Conservation (phyloP, 2,113 vertebrate genomes). For the Pomatostomus ruficeps region DNA sequence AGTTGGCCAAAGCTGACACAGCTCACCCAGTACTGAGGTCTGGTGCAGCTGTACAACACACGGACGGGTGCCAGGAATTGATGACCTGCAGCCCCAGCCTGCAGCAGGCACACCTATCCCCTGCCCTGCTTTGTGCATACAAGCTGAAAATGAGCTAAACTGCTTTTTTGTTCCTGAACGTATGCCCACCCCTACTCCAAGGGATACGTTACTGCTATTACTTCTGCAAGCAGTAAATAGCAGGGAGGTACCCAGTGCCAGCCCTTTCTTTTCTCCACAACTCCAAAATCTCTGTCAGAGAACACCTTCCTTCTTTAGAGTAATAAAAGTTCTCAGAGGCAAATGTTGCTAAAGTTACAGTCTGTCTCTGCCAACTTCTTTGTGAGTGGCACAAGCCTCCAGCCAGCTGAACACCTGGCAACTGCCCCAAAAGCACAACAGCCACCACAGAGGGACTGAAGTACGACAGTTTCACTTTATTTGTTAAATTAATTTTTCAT, state of each 20-base stretch:
- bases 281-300: not conserved
- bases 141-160: not conserved
- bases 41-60: not conserved
- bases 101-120: not conserved
- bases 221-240: not conserved
- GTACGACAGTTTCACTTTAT: not conserved
- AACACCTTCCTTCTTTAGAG: not conserved
- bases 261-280: not conserved
- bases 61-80: not conserved
- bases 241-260: fast-evolving
- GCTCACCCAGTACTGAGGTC: not conserved
- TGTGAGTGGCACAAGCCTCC: not conserved
- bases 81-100: not conserved
- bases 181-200: not conserved
- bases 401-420: not conserved
- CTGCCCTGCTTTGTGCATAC: not conserved
- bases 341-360: not conserved
- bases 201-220: not conserved
- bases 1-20: not conserved
- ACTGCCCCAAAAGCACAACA: not conserved
- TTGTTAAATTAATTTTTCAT: not conserved
- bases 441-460: not conserved
- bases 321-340: not conserved
- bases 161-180: not conserved
- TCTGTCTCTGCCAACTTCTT: not conserved